Conservation (phyloP, 2,113 vertebrate species). For the Cryptotis parvus region DNA sequence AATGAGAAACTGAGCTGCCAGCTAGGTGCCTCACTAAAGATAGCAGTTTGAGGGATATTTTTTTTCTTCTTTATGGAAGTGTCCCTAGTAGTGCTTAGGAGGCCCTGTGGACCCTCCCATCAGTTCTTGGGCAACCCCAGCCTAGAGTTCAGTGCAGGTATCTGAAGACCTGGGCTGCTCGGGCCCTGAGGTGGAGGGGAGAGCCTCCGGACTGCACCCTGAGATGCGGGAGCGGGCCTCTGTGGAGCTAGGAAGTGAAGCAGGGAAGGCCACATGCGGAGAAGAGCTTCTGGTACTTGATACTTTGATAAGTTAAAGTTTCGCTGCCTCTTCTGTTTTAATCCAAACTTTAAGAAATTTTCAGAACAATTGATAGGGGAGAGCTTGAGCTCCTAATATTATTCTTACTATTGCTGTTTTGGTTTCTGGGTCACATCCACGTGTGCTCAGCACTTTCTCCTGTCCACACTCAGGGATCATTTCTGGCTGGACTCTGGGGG, state of each 20-base stretch:
- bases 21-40: background rate
- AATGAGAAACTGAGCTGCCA: constrained; percentile 6
- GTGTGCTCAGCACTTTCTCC: too few species aligned
- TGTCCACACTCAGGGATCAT: too few species aligned
- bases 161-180: background rate
- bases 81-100: too few species aligned
- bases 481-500: too few species aligned
- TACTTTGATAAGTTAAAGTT: background rate
- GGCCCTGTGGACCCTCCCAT: too few species aligned
- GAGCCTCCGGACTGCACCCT: too few species aligned
- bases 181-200: too few species aligned
- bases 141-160: background rate
- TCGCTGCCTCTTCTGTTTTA: background rate
- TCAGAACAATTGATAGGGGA: background rate
- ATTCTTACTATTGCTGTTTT: too few species aligned
- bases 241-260: too few species aligned
- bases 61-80: background rate
- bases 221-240: too few species aligned
- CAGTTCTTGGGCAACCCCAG: background rate
- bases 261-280: too few species aligned
- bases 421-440: too few species aligned
- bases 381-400: background rate
- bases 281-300: background rate
- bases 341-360: background rate
- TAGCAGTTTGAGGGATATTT: background rate